Base-by-base conservation (phyloP, 2,797 vertebrate species). In the Hemitrygon akajei region DNA sequence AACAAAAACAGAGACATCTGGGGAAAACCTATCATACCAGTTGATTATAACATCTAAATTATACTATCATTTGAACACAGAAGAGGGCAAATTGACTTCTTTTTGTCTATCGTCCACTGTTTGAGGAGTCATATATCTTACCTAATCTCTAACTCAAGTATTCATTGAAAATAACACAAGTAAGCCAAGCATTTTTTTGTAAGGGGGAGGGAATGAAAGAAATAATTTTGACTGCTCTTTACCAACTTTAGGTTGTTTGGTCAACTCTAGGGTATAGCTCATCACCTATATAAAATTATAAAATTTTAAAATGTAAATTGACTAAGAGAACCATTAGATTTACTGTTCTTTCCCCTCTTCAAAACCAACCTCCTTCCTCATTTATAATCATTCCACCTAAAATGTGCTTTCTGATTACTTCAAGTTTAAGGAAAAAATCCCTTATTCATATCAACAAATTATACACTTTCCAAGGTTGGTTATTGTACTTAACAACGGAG, bases 171-270 rank as follows among this genome's bases (percentile, higher is more conserved):
- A 66, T 14, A 66, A 9, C 63, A 47, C 40, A 66, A 66, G 63
- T 66, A 66, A 66, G 14, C 63, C 63, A 66, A 66, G 9, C 2
- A 66, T 66, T 7, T 66, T 14, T n/a, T 60, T 30, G 56, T 60
- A 22, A 20, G 16, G 37, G 27, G 56, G 63, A 14, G 1, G 63
- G n/a, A 2, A 56, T 94, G 94, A 94, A 94, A 71, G 81, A 94
- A 93, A 92, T 0, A 0, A 91, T 79, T 71, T 93, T 93, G 93
- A 94, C 94, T 95, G 94, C 93, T 93, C 95, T 94, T 94, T 94
- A 94, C 92, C 94, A 94, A 95, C 86, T 81, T 91, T 94, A 95
- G 95, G 95, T 94, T 93, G 94, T 87, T 87, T 95, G 95, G 95
- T 89, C 95, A 94, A 73, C 95, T 94, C 94, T 94, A 94, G 82